Percentiles rank a stretch among this genome's conserved stretches.
Conservation (phyloP, 2,113 vertebrate species). For the Pseudorasbora parva region DNA sequence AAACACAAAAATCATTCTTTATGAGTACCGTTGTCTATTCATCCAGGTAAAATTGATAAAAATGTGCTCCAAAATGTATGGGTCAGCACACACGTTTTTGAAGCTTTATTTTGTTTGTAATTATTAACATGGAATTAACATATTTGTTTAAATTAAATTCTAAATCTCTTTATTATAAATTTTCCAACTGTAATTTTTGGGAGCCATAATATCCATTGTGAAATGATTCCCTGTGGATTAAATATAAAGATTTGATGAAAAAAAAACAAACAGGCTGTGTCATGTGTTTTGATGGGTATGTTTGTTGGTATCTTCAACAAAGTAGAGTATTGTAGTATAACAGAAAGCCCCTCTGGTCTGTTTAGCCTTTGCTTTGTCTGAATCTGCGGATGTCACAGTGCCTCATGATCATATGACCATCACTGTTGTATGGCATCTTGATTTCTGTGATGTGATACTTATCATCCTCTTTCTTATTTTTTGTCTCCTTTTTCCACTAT, state of each 20-base stretch:
- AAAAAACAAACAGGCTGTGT: background rate
- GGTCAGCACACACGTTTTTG: background rate
- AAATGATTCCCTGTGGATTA: background rate
- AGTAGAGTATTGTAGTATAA: slow-evolving; percentile 28
- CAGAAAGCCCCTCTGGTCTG: slow-evolving; percentile 8
- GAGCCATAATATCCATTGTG: background rate
- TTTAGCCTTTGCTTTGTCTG: slow-evolving; percentile 18
- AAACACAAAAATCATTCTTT: background rate
- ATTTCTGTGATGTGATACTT: background rate
- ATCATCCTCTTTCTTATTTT: background rate
- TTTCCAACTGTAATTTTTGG: background rate
- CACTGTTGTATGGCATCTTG: slow-evolving; percentile 12
- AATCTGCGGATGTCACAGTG: slow-evolving; percentile 11
- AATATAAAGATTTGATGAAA: background rate
- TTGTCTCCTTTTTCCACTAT: background rate
- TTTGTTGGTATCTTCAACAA: slow-evolving; percentile 47
- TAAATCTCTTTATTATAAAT: background rate
- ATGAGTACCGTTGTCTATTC: background rate
- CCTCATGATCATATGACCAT: slow-evolving; percentile 35
- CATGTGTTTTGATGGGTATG: slow-evolving; percentile 9
- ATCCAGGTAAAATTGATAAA: background rate
- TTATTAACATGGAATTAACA: background rate
- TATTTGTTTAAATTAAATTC: background rate
- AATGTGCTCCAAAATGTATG: background rate
- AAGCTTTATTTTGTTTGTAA: background rate